phyloP scores from a whole-genome alignment of 2,888 invertebrate species.

The Parthenolecanium corni region DNA sequence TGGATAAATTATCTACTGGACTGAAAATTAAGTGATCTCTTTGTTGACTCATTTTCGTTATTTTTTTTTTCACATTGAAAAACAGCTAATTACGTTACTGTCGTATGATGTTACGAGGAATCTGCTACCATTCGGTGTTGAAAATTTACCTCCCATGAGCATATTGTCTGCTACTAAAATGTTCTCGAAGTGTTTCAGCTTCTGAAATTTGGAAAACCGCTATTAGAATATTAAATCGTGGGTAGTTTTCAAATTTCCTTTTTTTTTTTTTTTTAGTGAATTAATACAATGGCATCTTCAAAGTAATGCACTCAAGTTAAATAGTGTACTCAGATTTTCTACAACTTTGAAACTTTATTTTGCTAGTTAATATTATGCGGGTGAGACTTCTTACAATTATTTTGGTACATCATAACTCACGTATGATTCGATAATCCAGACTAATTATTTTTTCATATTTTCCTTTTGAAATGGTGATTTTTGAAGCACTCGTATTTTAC shows the following conservation, averaged over 20 bases:
- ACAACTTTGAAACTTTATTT: too few species aligned
- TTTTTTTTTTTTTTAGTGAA: too few species aligned
- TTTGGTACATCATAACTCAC: too few species aligned
- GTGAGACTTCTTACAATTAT: too few species aligned
- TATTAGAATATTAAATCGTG: neutral
- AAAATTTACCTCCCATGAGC: constrained; percentile 36
- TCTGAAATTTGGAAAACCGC: constrained; percentile 32
- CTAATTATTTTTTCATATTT: too few species aligned
- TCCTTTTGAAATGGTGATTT: too few species aligned
- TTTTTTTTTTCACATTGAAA: constrained; percentile 25
- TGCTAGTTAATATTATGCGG: too few species aligned
- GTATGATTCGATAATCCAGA: too few species aligned
- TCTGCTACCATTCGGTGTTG: constrained; percentile 34
- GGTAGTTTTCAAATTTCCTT: neutral
- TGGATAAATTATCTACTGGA: neutral
- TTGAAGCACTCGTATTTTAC: too few species aligned
- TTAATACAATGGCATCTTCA: too few species aligned
- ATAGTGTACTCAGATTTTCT: too few species aligned
- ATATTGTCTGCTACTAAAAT: constrained; percentile 35
- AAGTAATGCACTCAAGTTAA: too few species aligned
- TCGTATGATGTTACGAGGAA: constrained; percentile 36
- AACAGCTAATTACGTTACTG: constrained; percentile 35
- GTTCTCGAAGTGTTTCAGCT: constrained; percentile 33
- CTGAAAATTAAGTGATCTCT: neutral
- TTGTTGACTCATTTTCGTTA: neutral